phyloP scores from a whole-genome alignment of 2,113 vertebrate species.

The Entelurus aequoreus region DNA sequence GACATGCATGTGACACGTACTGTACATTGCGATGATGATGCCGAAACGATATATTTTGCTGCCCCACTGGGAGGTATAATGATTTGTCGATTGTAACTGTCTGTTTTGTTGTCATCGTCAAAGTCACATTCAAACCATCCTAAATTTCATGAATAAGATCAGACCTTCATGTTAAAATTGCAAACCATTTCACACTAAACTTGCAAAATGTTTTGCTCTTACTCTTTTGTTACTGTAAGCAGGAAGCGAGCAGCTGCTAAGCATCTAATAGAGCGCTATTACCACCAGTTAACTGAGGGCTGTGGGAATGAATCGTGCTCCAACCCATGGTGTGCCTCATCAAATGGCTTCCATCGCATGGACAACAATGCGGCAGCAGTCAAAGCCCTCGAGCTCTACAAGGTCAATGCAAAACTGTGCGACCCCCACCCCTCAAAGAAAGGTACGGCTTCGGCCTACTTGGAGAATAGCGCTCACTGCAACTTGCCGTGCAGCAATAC shows the following conservation, averaged over 20 bases:
- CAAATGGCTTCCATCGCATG: constrained; percentile 90
- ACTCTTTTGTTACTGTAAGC: constrained; percentile 28
- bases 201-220: neutral
- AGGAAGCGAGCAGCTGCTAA: constrained; percentile 99
- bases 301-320: constrained; percentile 99
- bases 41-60: no score
- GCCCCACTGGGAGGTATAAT: no score
- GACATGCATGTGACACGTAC: no score
- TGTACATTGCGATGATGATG: no score
- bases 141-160: neutral
- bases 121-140: neutral
- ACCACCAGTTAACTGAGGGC: constrained; percentile 99
- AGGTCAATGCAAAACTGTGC: constrained; percentile 96
- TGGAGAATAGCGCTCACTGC: constrained; percentile 87
- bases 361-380: constrained; percentile 98
- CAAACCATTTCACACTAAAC: neutral
- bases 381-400: constrained; percentile 98
- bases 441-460: constrained; percentile 90
- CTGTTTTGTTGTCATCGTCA: neutral
- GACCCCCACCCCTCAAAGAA: constrained; percentile 99
- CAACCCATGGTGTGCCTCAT: constrained; percentile 98
- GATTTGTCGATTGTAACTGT: no score
- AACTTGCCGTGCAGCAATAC: constrained; percentile 82
- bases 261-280: constrained; percentile 99
- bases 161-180: neutral